Base-by-base conservation (phyloP, 2,888 invertebrate genomes). In the Masnerella sp. region DNA sequence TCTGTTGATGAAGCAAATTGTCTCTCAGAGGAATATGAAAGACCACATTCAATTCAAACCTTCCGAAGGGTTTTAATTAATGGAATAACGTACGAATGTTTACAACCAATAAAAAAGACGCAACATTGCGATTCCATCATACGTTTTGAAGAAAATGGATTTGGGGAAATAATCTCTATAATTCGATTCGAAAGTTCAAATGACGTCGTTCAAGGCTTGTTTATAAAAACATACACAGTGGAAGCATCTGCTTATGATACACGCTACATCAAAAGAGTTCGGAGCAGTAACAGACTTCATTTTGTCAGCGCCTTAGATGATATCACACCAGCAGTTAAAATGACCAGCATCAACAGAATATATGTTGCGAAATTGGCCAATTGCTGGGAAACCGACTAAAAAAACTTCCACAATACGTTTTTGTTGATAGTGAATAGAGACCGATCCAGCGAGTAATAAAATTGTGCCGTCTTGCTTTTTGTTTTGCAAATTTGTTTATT, bases 131-230 rank as follows among this genome's bases (percentile, higher is more conserved):
- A 49, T 18, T 51, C 11, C 5, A 5, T 51, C n/a, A 36, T 51
- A 22, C 36, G 22, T 22, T 36, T 51, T 51, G 3, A 11, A 2
- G 9, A 49, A 11, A 0, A 49, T 34, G 18, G 9, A 49, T 34
- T 49, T 49, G 49, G 32, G 2, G 34, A 49, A 49, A 49, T 49
- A 49, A n/a, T 18, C 8, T 49, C 49, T 18, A 49, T 49, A 4
- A 4, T 32, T 17, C 32, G 7, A 34, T 49, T 49, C 14, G 9
- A 14, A 14, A 36, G 36, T 36, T 11, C 2, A 2, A 14, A 36
- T 11, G 17, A 8, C 15, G 43, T 25, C 14, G 25, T 45, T 5
- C 8, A 25, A 25, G 43, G 43, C 2, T 8, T 45, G 7, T 25
- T 45, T 8, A 15, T 45, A 28, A 0, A 5, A 8, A 45, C 4